phyloP scores from a whole-genome alignment of 2,797 vertebrate genomes.

The Valencia hispanica region DNA sequence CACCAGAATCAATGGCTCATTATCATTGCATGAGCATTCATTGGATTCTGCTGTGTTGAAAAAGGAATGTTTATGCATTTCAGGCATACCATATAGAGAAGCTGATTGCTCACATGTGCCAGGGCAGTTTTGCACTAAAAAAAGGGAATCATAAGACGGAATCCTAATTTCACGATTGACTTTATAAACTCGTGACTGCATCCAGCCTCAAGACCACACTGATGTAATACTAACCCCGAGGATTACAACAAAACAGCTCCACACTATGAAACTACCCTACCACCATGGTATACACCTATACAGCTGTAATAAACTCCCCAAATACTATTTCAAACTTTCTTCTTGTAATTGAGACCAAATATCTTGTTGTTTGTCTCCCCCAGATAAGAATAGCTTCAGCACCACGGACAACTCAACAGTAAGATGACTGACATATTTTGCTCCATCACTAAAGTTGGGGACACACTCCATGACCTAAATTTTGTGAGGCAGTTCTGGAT shows the following conservation, averaged over 20 bases:
- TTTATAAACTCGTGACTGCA: neutral
- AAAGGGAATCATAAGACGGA: neutral
- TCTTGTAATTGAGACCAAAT: neutral
- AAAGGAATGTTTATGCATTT: no score
- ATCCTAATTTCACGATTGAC: neutral
- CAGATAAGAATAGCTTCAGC: neutral
- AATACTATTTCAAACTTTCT: neutral
- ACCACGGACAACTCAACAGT: neutral
- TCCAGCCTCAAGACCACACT: neutral
- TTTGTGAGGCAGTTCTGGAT: neutral
- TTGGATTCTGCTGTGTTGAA: no score
- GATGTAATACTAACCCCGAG: no score
- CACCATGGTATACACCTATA: no score
- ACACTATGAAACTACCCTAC: neutral
- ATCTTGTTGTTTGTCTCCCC: constrained; percentile 6
- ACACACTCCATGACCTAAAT: neutral
- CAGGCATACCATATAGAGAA: neutral
- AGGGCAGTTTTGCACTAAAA: neutral
- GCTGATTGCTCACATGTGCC: neutral
- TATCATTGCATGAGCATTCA: no score
- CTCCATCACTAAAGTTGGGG: neutral
- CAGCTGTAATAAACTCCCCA: neutral
- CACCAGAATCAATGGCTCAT: no score
- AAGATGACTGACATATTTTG: neutral
- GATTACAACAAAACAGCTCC: neutral